phyloP scores from a whole-genome alignment of 2,797 vertebrate species.

The Melanotaenia trifasciata region DNA sequence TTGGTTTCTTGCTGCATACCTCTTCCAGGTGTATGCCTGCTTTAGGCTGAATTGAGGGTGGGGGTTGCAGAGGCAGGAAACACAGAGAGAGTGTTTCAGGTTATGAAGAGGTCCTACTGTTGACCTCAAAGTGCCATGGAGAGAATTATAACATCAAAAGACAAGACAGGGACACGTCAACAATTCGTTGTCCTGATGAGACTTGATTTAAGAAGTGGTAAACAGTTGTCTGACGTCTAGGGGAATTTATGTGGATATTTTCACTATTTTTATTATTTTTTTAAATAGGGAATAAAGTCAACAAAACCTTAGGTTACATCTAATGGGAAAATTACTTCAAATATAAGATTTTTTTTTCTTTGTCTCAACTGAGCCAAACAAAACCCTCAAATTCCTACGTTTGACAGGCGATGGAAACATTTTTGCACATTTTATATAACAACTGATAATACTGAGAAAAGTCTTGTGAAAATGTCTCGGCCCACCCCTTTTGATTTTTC shows the following conservation, averaged over 20 bases:
- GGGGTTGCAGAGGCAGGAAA: constrained; percentile 40
- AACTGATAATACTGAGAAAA: neutral
- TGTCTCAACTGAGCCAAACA: neutral
- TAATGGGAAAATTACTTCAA: neutral
- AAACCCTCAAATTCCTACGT: neutral
- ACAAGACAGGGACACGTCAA: constrained; percentile 23
- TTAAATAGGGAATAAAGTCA: neutral
- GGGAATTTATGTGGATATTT: no score
- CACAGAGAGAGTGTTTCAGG: constrained; percentile 36
- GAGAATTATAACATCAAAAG: constrained; percentile 30
- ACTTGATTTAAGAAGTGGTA: constrained; percentile 19
- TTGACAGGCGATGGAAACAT: neutral
- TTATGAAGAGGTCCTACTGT: constrained; percentile 43
- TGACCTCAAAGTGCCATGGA: constrained; percentile 44
- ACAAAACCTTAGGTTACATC: neutral
- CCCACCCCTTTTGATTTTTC: neutral
- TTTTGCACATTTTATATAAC: neutral
- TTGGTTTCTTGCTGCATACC: constrained; percentile 73
- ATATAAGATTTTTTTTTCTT: no score
- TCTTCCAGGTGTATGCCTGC: constrained; percentile 73
- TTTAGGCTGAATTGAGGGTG: constrained; percentile 55
- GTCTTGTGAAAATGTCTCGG: neutral
- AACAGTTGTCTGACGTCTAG: neutral
- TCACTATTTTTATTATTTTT: neutral
- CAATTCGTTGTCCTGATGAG: constrained; percentile 29